These are phyloP conservation scores for Pogonocherus hispidulus DNA, from an alignment of 2,888 invertebrate species.

Conservation along the genomic window DNA sequence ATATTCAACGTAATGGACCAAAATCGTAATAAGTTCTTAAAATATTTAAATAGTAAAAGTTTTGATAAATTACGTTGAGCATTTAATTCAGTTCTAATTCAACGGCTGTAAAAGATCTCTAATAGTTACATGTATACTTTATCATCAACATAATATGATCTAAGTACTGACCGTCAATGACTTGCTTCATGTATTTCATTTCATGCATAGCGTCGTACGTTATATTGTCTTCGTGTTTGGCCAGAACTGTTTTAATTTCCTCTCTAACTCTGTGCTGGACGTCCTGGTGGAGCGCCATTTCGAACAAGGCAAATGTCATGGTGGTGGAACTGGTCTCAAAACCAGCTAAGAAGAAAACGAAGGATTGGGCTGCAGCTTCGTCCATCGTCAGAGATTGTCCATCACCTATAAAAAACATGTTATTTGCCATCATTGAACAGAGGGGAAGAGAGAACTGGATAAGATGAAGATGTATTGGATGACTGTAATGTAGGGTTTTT, in stretches of 20 bases:
- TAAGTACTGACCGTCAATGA: slow-evolving; percentile 44
- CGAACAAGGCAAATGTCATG: slow-evolving; percentile 72
- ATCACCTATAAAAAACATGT: not conserved
- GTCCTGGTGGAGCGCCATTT: slow-evolving; percentile 68
- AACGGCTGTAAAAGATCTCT: too few relatives aligned
- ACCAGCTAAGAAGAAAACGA: slow-evolving; percentile 72
- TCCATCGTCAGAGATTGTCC: not conserved
- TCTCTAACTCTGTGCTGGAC: slow-evolving; percentile 67
- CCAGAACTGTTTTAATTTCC: slow-evolving; percentile 63
- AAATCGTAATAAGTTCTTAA: too few relatives aligned
- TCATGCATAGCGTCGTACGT: slow-evolving; percentile 67
- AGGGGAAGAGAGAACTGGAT: too few relatives aligned
- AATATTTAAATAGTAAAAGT: too few relatives aligned
- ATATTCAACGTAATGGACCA: too few relatives aligned
- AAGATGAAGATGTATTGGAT: too few relatives aligned
- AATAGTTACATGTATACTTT: too few relatives aligned
- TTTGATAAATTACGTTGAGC: too few relatives aligned
- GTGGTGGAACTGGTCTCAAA: slow-evolving; percentile 75
- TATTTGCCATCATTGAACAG: too few relatives aligned
- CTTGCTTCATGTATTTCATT: slow-evolving; percentile 68
- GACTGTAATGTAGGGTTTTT: too few relatives aligned
- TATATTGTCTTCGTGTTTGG: slow-evolving; percentile 60
- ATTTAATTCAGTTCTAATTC: too few relatives aligned
- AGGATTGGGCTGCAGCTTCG: not conserved
- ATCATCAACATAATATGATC: not conserved